Conservation (phyloP, 2,797 vertebrate genomes). For the Ptychadena robeensis region DNA sequence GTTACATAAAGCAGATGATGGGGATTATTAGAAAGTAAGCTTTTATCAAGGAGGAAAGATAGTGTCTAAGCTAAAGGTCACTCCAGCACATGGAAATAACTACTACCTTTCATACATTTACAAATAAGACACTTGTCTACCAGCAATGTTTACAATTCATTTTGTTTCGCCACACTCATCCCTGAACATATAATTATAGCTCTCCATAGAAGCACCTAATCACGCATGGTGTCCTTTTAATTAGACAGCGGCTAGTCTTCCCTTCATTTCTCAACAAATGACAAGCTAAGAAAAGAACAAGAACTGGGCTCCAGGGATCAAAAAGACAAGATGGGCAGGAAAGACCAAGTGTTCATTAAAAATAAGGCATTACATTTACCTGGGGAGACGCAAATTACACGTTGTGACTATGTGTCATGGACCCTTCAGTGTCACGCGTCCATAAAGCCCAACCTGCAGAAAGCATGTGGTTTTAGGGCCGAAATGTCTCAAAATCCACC, state of each 20-base stretch:
- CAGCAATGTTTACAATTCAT: neutral
- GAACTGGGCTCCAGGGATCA: neutral
- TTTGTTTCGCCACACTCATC: neutral
- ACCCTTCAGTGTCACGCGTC: too few relatives aligned
- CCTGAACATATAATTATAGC: conserved; percentile 5
- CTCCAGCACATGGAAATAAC: neutral
- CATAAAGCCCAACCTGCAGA: too few relatives aligned
- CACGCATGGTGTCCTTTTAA: neutral
- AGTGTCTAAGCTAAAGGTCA: neutral
- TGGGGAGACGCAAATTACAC: too few relatives aligned
- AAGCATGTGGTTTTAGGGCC: too few relatives aligned
- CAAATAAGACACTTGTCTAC: neutral
- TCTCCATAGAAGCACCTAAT: neutral
- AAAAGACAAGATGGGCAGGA: neutral
- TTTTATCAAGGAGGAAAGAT: neutral
- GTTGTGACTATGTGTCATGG: too few relatives aligned
- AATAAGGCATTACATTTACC: too few relatives aligned
- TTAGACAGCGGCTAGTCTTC: neutral
- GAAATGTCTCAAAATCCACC: too few relatives aligned
- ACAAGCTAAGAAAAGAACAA: neutral
- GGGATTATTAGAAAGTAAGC: neutral
- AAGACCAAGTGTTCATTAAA: too few relatives aligned
- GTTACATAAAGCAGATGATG: neutral
- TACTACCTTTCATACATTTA: neutral
- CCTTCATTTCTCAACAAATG: neutral